Percentiles rank a stretch among this genome's conserved stretches.
These are phyloP conservation scores for Tricholauxania praeusta DNA, from an alignment of 2,888 invertebrate genomes.

Conservation along the genomic window DNA sequence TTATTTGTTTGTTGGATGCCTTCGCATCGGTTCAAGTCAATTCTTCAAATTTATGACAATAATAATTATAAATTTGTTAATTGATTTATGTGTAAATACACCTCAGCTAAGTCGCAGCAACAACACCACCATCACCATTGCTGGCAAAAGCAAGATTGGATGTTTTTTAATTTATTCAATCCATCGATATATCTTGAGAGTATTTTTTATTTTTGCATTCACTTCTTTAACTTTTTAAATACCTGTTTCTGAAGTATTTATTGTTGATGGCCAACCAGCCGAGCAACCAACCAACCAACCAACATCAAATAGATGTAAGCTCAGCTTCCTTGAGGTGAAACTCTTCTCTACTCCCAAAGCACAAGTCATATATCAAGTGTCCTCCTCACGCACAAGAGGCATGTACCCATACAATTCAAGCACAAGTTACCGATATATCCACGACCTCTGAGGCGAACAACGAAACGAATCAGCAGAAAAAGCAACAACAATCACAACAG, in stretches of 20 bases:
- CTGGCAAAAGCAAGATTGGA: slow-evolving; percentile 29
- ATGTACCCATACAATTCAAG: not conserved
- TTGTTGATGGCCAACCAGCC: slow-evolving; percentile 24
- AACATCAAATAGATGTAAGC: slow-evolving; percentile 23
- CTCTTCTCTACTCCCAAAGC: slow-evolving; percentile 16
- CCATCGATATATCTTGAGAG: slow-evolving; percentile 27
- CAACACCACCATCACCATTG: slow-evolving; percentile 37
- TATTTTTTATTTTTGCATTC: not conserved
- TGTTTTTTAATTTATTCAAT: slow-evolving; percentile 42
- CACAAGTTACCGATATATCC: not conserved
- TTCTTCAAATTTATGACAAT: slow-evolving; percentile 61
- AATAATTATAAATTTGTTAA: slow-evolving; percentile 65
- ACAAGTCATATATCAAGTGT: slow-evolving; percentile 18
- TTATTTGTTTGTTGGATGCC: slow-evolving; percentile 28
- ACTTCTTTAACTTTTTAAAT: slow-evolving; percentile 48
- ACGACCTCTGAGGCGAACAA: slow-evolving; percentile 30
- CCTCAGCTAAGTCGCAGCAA: slow-evolving; percentile 1
- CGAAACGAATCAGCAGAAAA: not conserved
- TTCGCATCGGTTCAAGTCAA: slow-evolving; percentile 46
- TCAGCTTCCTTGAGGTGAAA: not conserved
- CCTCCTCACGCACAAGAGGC: slow-evolving; percentile 21
- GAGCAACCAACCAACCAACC: no score
- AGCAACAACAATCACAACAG: slow-evolving; percentile 2
- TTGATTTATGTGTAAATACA: slow-evolving; percentile 58
- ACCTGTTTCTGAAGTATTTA: slow-evolving; percentile 50